Conservation (phyloP, 2,113 vertebrate species). For the Microtus pennsylvanicus region DNA sequence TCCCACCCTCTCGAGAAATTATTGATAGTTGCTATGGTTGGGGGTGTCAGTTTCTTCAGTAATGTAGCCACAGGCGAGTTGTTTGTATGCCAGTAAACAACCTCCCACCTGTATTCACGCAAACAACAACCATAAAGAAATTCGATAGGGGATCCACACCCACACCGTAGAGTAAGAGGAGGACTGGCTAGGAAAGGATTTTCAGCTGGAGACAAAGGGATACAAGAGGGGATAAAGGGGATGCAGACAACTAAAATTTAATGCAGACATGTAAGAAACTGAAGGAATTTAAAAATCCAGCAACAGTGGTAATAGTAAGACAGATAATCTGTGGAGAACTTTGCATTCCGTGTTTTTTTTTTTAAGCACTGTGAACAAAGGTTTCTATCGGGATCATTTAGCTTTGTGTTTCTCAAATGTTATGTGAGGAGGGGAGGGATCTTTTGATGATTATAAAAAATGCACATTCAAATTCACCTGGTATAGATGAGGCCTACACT, state of each 20-base stretch:
- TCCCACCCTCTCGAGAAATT: not conserved
- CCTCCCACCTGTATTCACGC: not conserved
- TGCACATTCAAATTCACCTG: not conserved
- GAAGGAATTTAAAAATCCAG: not conserved
- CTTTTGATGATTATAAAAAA: not conserved
- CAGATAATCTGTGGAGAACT: not conserved
- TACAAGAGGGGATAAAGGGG: too few species aligned
- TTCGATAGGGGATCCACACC: not conserved
- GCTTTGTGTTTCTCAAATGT: not conserved
- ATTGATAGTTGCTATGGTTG: not conserved
- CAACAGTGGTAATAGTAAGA: not conserved
- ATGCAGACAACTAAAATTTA: not conserved
- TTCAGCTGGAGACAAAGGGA: not conserved
- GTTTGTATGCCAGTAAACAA: not conserved
- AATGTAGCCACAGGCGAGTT: not conserved
- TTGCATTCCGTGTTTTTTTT: not conserved
- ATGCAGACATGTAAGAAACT: not conserved
- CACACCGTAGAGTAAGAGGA: not conserved
- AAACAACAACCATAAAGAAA: not conserved
- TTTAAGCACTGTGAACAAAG: not conserved
- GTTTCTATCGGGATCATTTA: not conserved
- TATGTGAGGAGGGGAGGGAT: accelerated
- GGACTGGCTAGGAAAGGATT: too few species aligned
- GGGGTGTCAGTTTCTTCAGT: not conserved
- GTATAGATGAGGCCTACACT: not conserved